Conservation (phyloP, 1,140 invertebrate genomes). For the Cotesia glomerata region DNA sequence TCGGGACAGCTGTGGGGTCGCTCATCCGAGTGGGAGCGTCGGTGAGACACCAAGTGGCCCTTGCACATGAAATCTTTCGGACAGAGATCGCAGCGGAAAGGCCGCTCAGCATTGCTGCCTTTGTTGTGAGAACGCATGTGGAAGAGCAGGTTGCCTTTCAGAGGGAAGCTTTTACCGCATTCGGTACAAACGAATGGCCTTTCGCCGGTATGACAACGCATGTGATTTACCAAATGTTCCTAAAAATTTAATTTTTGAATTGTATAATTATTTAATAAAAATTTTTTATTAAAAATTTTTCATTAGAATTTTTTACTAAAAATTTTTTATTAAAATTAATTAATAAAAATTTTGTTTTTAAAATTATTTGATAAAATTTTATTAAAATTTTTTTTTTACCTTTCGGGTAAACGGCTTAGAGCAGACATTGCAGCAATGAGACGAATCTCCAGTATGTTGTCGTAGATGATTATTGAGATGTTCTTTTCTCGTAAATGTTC, state of each 20-base stretch:
- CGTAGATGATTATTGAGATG: slow-evolving; percentile 81
- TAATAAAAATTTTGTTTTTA: too few species aligned
- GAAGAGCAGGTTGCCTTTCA: slow-evolving; percentile 90
- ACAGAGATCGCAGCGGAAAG: slow-evolving; percentile 94
- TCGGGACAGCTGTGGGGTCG: slow-evolving; percentile 78
- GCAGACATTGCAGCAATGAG: slow-evolving; percentile 85
- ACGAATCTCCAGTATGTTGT: slow-evolving; percentile 90
- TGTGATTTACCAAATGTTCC: slow-evolving; percentile 78
- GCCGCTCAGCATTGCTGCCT: slow-evolving; percentile 82
- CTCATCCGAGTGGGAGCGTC: slow-evolving; percentile 88
- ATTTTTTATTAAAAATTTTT: neutral
- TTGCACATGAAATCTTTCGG: slow-evolving; percentile 97
- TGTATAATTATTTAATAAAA: neutral
- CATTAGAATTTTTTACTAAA: neutral
- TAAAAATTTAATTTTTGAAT: slow-evolving; percentile 32
- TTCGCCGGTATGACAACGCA: slow-evolving; percentile 89
- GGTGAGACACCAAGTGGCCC: slow-evolving; percentile 89
- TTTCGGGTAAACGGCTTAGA: slow-evolving; percentile 87
- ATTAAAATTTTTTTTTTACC: slow-evolving; percentile 50
- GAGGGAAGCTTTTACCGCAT: slow-evolving; percentile 85
- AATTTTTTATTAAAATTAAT: neutral
- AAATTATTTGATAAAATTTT: slow-evolving; percentile 27
- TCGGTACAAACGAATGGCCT: slow-evolving; percentile 79
- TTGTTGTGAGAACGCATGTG: slow-evolving; percentile 95
- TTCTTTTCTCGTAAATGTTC: slow-evolving; percentile 83